These are phyloP conservation scores for Parazoanthus swiftii DNA, from an alignment of 92 coral and sea anemone genomes.

Conservation along the genomic window DNA sequence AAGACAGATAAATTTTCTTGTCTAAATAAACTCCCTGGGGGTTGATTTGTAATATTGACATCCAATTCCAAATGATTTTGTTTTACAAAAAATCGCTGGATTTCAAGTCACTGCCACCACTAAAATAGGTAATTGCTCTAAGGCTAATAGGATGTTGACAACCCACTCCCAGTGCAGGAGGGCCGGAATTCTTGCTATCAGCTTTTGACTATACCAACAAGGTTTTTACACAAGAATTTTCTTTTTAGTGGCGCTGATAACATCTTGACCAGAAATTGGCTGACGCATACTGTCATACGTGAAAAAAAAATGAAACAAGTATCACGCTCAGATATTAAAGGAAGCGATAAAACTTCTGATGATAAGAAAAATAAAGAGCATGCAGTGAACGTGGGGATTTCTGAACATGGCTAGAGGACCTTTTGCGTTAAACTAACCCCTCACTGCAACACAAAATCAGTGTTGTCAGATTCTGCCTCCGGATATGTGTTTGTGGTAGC, in stretches of 20 bases:
- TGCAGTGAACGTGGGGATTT: neutral
- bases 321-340: no score
- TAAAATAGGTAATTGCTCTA: neutral
- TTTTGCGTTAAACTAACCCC: neutral
- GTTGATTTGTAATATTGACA: neutral
- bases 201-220: neutral
- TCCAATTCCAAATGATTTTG: slow-evolving; percentile 1
- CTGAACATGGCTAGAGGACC: neutral
- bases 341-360: no score
- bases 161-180: neutral
- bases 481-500: no score
- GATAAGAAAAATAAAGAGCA: no score
- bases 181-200: neutral
- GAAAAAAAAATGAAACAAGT: no score
- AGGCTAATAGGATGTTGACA: neutral
- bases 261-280: neutral
- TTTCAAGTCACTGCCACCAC: neutral
- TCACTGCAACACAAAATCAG: neutral
- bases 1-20: neutral
- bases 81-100: neutral
- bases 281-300: neutral
- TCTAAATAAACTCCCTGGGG: neutral
- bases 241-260: neutral
- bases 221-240: neutral
- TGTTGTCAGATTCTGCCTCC: no score